These are phyloP conservation scores for Eupeodes latifasciatus DNA, from an alignment of 2,888 invertebrate species.

Conservation along the genomic window DNA sequence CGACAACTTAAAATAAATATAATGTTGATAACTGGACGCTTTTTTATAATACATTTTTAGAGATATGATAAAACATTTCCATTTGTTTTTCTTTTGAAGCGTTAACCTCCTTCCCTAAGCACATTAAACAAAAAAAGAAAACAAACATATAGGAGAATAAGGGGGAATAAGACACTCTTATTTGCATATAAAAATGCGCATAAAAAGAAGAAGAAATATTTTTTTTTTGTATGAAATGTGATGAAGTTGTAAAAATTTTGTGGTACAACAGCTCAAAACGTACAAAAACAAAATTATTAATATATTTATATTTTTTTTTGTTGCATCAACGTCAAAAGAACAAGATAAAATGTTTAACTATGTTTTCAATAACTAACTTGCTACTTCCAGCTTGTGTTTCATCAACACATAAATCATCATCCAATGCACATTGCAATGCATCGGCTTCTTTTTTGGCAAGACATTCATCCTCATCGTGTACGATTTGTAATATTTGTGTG, in stretches of 20 bases:
- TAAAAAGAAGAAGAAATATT: conserved; percentile 37
- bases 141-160: conserved; percentile 9
- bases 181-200: conserved; percentile 22
- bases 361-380: conserved; percentile 57
- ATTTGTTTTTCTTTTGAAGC: too few species aligned
- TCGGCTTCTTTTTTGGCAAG: conserved; percentile 79
- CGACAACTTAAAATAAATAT: not conserved
- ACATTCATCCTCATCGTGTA: conserved; percentile 86
- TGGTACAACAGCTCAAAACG: conserved; percentile 66
- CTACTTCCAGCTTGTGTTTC: conserved; percentile 43
- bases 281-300: conserved; percentile 38
- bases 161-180: not conserved
- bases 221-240: conserved; percentile 54
- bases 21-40: too few species aligned
- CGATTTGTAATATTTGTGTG: conserved; percentile 90
- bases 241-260: conserved; percentile 70
- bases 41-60: too few species aligned
- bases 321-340: conserved; percentile 9
- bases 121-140: not conserved
- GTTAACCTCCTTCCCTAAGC: too few species aligned
- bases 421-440: conserved; percentile 67
- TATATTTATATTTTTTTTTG: not conserved
- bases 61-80: too few species aligned
- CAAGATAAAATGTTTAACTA: not conserved
- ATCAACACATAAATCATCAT: conserved; percentile 68